These are phyloP conservation scores for Hydrozoanthus tunicans DNA, from an alignment of 64 coral and sea anemone species.

Conservation along the genomic window DNA sequence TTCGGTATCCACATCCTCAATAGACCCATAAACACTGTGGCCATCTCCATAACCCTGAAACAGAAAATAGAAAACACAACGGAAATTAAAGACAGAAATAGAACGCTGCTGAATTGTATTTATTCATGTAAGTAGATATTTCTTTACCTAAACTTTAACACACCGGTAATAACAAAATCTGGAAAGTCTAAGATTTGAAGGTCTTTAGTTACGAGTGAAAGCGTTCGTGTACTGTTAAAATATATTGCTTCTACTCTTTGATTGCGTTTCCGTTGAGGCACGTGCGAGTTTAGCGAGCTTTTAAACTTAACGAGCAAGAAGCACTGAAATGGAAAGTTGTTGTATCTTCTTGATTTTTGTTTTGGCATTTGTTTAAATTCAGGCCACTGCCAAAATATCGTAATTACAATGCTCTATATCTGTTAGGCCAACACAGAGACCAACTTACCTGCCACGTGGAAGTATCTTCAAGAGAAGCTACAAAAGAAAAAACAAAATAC, in stretches of 20 bases:
- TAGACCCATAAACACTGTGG: conserved; percentile 53
- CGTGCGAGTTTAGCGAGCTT: conserved; percentile 57
- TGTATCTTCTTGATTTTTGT: conserved; percentile 42
- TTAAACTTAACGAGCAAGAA: conserved; percentile 52
- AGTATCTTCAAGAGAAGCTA: conserved; percentile 56
- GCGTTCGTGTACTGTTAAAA: conserved; percentile 38
- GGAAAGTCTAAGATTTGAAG: neutral
- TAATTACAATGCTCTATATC: conserved; percentile 48
- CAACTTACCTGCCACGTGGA: conserved; percentile 60
- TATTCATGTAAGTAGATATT: conserved; percentile 43
- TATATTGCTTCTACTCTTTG: conserved; percentile 41
- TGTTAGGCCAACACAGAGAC: conserved; percentile 37
- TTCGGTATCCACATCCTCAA: conserved; percentile 55
- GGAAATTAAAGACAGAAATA: conserved; percentile 49
- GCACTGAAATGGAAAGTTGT: conserved; percentile 58
- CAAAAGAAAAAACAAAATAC: conserved; percentile 65
- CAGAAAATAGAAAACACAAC: conserved; percentile 46
- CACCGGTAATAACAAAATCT: conserved; percentile 30
- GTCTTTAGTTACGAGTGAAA: conserved; percentile 46
- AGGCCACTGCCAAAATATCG: conserved; percentile 49
- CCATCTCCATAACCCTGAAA: conserved; percentile 59
- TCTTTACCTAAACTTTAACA: conserved; percentile 18
- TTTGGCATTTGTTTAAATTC: conserved; percentile 60
- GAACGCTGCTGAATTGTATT: conserved; percentile 16
- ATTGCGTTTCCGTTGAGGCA: conserved; percentile 59